phyloP scores from a whole-genome alignment of 2,797 vertebrate species.

The Sparus aurata region DNA sequence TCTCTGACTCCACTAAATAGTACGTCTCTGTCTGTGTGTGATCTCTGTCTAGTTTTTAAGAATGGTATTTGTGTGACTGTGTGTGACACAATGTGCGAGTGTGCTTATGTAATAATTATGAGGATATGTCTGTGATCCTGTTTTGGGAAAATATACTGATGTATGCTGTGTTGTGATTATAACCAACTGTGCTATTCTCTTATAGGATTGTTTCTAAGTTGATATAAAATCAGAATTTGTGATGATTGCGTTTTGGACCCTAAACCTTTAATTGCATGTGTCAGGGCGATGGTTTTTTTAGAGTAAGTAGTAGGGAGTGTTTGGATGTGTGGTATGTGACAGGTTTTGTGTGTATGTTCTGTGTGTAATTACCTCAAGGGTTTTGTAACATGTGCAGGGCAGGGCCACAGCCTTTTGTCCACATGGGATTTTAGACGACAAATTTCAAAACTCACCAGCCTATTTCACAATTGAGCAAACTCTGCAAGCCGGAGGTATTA shows the following conservation, averaged over 20 bases:
- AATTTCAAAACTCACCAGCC: not conserved
- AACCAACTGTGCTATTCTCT: not conserved
- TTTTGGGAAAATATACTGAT: conserved; percentile 21
- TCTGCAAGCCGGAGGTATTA: not conserved
- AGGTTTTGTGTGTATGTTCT: not conserved
- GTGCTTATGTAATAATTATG: not conserved
- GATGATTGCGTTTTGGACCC: not conserved
- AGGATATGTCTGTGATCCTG: conserved; percentile 9
- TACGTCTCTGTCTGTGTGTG: conserved; percentile 81
- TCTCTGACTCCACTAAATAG: conserved; percentile 99
- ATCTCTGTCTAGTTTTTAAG: conserved; percentile 6
- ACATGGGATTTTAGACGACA: not conserved
- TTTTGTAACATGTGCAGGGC: conserved; percentile 12
- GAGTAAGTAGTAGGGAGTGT: conserved; percentile 32
- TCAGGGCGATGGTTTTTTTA: conserved; percentile 15
- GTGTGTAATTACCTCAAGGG: conserved; percentile 21
- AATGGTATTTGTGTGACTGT: conserved; percentile 22
- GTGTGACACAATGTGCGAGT: conserved; percentile 1
- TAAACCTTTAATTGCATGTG: not conserved
- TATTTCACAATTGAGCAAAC: not conserved
- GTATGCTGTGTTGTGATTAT: not conserved
- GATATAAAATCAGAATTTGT: not conserved
- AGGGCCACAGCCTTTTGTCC: conserved; percentile 5
- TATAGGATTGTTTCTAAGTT: not conserved
- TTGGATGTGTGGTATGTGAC: conserved; percentile 18